These are phyloP conservation scores for Lerema accius DNA, from an alignment of 1,140 invertebrate species.

Conservation along the genomic window DNA sequence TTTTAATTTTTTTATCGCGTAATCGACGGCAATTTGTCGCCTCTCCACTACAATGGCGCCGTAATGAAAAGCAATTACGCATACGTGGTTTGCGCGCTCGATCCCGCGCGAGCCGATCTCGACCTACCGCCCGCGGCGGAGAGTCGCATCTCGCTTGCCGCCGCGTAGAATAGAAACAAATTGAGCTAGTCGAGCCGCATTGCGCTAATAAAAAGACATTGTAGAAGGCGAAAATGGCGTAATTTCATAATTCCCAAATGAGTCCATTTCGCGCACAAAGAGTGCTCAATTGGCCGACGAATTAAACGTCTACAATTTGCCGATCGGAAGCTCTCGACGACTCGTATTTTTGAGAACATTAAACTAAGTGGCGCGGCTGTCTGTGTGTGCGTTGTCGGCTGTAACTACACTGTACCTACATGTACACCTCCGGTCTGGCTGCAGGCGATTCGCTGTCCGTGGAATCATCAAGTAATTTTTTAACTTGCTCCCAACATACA, in stretches of 20 bases:
- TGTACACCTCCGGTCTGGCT: background rate
- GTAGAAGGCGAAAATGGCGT: constrained; percentile 73
- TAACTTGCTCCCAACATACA: no score
- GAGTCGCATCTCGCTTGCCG: constrained; percentile 35
- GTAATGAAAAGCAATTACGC: constrained; percentile 81
- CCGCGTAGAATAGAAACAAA: constrained; percentile 72
- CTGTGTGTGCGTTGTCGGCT: no score
- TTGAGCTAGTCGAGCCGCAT: constrained; percentile 66
- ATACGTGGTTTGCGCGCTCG: constrained; percentile 68
- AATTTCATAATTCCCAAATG: constrained; percentile 75
- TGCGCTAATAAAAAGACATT: constrained; percentile 79
- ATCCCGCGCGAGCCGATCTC: constrained; percentile 15
- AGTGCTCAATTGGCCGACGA: constrained; percentile 36
- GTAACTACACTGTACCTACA: no score
- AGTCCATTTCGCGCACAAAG: constrained; percentile 38
- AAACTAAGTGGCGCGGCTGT: constrained; percentile 11
- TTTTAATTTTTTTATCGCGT: constrained; percentile 78
- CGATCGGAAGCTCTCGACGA: constrained; percentile 27
- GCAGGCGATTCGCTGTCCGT: no score
- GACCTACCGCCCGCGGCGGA: constrained; percentile 34
- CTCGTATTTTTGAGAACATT: constrained; percentile 29
- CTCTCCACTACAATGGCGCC: constrained; percentile 73
- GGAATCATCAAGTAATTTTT: no score
- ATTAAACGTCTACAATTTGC: constrained; percentile 41
- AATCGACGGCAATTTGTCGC: constrained; percentile 74